Percentiles rank a stretch among this genome's conserved stretches.
Evolutionary conservation across 2,113 vertebrate species (phyloP).

Genomic region (Triplophysa dalaica): DNA sequence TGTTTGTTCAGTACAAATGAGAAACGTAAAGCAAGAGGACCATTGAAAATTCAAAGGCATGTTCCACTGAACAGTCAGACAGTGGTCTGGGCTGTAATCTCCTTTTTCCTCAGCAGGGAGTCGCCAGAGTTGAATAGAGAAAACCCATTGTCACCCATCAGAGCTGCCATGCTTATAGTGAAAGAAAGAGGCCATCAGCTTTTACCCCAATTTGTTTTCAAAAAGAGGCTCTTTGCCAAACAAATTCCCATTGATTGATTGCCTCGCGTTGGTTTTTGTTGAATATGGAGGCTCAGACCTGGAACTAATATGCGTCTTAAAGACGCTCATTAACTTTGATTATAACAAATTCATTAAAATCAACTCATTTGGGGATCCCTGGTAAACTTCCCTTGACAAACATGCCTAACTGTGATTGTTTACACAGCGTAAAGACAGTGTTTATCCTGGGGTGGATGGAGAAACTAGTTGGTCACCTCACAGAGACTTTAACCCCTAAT

Average conservation of each 20-base stretch:
- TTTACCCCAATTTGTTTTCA: slow-evolving; percentile 6
- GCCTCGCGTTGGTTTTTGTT: not conserved
- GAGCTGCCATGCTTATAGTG: slow-evolving; percentile 25
- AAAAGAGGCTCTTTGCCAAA: slow-evolving; percentile 1
- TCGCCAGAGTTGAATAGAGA: slow-evolving; percentile 28
- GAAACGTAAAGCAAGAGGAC: slow-evolving; percentile 70
- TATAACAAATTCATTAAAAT: not conserved
- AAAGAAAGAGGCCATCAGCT: slow-evolving; percentile 7
- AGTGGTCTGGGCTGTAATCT: slow-evolving; percentile 70
- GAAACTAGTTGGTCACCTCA: slow-evolving; percentile 32
- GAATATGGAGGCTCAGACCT: not conserved
- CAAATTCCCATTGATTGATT: not conserved
- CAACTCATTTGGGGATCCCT: not conserved
- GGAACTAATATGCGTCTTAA: not conserved
- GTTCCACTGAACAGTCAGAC: slow-evolving; percentile 63
- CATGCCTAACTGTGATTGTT: slow-evolving; percentile 10
- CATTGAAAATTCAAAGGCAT: slow-evolving; percentile 68
- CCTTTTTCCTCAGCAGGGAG: slow-evolving; percentile 43
- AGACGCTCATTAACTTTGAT: not conserved
- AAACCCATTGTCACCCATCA: slow-evolving; percentile 35
- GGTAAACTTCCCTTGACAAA: slow-evolving; percentile 21
- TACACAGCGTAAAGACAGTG: not conserved
- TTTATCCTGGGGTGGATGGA: slow-evolving; percentile 10
- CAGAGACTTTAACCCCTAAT: slow-evolving; percentile 33
- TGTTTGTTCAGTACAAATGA: slow-evolving; percentile 83